phyloP scores from a whole-genome alignment of 2,797 vertebrate genomes.

The Phalanger gymnotis region DNA sequence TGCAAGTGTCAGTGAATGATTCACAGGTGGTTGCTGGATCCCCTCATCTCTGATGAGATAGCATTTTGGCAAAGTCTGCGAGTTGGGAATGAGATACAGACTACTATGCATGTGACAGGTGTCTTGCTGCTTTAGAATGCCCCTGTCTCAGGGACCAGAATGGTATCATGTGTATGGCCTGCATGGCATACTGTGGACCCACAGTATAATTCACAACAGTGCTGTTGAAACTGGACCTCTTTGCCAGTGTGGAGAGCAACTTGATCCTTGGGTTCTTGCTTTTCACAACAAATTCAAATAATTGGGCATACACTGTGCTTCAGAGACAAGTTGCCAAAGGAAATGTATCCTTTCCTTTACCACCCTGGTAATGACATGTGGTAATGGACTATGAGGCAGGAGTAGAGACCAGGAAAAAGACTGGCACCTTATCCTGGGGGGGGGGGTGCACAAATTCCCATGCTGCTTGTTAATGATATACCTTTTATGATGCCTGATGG shows the following conservation, averaged over 20 bases:
- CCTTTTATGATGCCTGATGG: neutral
- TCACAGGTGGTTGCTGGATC: neutral
- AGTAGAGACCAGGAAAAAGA: neutral
- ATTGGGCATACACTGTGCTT: neutral
- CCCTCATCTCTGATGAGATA: neutral
- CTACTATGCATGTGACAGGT: neutral
- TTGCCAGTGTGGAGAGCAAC: neutral
- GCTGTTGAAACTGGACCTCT: neutral
- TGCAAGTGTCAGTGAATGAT: neutral
- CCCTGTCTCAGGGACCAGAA: neutral
- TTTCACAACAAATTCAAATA: neutral
- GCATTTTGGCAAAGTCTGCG: neutral
- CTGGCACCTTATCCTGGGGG: neutral
- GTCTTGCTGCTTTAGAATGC: neutral
- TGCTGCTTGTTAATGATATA: neutral
- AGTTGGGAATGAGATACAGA: neutral
- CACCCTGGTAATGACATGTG: neutral
- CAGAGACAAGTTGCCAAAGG: neutral
- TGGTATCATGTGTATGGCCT: neutral
- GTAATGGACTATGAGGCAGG: neutral
- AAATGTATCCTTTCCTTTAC: neutral
- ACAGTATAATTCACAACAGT: neutral
- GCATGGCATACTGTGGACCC: neutral
- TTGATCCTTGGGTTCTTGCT: neutral
- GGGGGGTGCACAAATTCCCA: neutral